Evolutionary conservation across 1,140 invertebrate genomes (phyloP).

Genomic region (Micrasema minimum): DNA sequence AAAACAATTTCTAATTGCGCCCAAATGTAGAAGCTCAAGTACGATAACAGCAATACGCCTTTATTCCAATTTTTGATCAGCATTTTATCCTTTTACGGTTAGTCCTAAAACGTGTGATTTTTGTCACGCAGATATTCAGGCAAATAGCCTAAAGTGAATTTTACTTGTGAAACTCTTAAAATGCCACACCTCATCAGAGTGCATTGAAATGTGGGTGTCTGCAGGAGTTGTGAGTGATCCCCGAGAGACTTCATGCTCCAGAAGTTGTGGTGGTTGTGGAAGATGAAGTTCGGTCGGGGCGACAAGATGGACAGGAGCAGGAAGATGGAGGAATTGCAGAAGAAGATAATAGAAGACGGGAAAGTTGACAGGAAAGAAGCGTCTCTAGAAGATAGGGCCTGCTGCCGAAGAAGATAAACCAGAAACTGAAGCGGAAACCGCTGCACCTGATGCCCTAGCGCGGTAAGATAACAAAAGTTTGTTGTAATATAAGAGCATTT

Average conservation of each 20-base stretch:
- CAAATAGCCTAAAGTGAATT: too few species aligned
- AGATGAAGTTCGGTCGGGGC: slow-evolving; percentile 20
- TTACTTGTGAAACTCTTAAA: neutral
- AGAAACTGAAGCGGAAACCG: neutral
- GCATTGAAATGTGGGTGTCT: slow-evolving; percentile 20
- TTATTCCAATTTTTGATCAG: too few species aligned
- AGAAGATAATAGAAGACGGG: neutral
- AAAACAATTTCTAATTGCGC: too few species aligned
- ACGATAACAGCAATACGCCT: too few species aligned
- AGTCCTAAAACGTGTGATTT: too few species aligned
- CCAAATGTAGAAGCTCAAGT: too few species aligned
- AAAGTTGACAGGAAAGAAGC: neutral
- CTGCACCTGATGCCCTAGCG: slow-evolving; percentile 2
- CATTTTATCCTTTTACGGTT: too few species aligned
- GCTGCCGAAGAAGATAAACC: neutral
- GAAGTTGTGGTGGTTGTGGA: neutral
- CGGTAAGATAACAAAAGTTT: neutral
- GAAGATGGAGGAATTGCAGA: neutral
- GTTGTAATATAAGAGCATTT: neutral
- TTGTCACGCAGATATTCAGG: too few species aligned
- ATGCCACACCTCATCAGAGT: slow-evolving; percentile 16
- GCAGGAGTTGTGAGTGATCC: neutral
- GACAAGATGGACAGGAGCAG: neutral
- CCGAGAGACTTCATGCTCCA: neutral
- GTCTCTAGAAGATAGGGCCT: neutral